Conservation (phyloP, 2,888 invertebrate species). For the Linnaemya vulpina region DNA sequence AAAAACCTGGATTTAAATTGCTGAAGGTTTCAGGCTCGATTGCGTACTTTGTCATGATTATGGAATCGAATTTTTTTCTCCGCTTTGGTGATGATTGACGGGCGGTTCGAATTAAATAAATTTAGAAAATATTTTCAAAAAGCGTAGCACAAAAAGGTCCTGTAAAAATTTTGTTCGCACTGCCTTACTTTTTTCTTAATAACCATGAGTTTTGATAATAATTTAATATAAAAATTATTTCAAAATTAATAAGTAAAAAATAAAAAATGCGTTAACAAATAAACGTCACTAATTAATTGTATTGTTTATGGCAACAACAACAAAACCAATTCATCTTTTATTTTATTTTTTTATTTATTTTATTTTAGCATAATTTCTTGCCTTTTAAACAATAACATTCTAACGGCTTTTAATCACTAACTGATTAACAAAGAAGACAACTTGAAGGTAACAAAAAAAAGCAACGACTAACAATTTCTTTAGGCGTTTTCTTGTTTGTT, state of each 20-base stretch:
- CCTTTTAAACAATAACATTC: slow-evolving; percentile 10
- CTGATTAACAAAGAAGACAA: slow-evolving; percentile 16
- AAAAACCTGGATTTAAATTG: too few relatives aligned
- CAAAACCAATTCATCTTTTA: neutral
- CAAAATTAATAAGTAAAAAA: neutral
- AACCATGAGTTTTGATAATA: too few relatives aligned
- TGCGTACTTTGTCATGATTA: too few relatives aligned
- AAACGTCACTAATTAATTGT: neutral
- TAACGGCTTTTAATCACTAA: slow-evolving; percentile 51
- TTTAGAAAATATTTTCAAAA: too few relatives aligned
- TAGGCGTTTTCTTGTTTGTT: slow-evolving; percentile 75
- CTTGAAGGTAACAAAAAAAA: neutral
- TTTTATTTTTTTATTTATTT: neutral
- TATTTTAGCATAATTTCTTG: neutral
- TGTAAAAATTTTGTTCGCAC: too few relatives aligned
- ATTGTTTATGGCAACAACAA: neutral
- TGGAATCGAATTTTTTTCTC: too few relatives aligned
- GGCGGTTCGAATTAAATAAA: too few relatives aligned
- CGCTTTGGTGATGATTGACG: too few relatives aligned
- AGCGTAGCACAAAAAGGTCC: too few relatives aligned
- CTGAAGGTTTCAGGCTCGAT: too few relatives aligned
- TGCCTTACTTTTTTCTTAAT: too few relatives aligned
- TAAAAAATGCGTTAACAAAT: neutral
- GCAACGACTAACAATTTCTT: slow-evolving; percentile 34
- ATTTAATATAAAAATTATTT: too few relatives aligned